phyloP scores from a whole-genome alignment of 2,888 invertebrate species.

The Caenorhabditis auriculariae region DNA sequence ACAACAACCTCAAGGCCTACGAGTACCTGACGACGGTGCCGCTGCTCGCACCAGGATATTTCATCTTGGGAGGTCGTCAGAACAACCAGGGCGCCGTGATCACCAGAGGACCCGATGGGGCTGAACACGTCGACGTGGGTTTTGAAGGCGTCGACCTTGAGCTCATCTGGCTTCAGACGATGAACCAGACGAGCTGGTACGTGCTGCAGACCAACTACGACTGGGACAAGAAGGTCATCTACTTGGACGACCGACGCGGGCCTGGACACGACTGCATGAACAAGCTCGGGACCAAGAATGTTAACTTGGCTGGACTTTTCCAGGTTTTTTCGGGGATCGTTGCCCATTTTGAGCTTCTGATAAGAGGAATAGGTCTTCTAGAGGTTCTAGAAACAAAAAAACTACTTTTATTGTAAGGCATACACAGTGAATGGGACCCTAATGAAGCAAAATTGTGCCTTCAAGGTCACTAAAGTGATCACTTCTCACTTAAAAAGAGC shows the following conservation, averaged over 20 bases:
- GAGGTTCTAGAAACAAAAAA: too few relatives aligned
- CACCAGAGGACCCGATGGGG: conserved; percentile 33
- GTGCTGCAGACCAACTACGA: conserved; percentile 70
- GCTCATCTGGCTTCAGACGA: conserved; percentile 2
- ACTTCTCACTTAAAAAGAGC: too few relatives aligned
- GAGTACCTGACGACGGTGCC: conserved; percentile 16
- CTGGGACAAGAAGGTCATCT: conserved; percentile 67
- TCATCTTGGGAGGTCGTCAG: conserved; percentile 66
- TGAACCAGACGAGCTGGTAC: conserved; percentile 57
- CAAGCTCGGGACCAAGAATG: conserved; percentile 60
- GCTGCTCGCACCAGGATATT: conserved; percentile 67
- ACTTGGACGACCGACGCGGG: conserved; percentile 68
- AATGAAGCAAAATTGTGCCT: too few relatives aligned
- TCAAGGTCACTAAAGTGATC: too few relatives aligned
- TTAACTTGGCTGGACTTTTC: conserved; percentile 63
- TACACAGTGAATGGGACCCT: too few relatives aligned
- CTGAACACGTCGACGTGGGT: conserved; percentile 19
- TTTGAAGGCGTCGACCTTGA: neutral
- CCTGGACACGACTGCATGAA: conserved; percentile 68
- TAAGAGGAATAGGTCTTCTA: too few relatives aligned
- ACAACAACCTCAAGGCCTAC: conserved; percentile 20
- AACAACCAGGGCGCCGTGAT: conserved; percentile 33
- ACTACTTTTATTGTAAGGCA: too few relatives aligned
- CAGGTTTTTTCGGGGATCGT: conserved; percentile 65
- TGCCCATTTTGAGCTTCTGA: too few relatives aligned